Conservation (phyloP, 2,113 vertebrate genomes). For the Myiozetetes cayanensis region DNA sequence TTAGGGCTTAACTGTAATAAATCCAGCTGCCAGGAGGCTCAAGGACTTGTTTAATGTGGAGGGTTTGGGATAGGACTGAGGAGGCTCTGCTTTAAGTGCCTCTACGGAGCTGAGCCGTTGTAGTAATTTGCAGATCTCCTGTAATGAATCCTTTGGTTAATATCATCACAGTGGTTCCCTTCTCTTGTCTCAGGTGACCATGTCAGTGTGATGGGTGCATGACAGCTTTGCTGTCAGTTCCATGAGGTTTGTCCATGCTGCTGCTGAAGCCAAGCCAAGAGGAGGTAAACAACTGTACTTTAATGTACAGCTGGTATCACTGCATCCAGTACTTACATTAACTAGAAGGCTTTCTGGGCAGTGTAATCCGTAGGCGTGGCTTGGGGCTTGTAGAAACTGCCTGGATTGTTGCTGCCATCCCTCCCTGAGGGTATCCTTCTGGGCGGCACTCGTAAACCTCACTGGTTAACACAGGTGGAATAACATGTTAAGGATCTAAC, state of each 20-base stretch:
- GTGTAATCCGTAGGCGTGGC: background rate
- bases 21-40: background rate
- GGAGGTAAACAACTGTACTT: background rate
- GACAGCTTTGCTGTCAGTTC: background rate
- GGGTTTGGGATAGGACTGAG: background rate
- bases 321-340: background rate
- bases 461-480: conserved; percentile 75
- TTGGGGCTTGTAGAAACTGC: conserved; percentile 32
- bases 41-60: background rate
- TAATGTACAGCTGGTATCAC: background rate
- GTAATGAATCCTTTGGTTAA: background rate
- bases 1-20: background rate
- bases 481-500: conserved; percentile 66
- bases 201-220: no score
- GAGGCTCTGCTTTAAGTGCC: background rate
- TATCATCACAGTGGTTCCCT: background rate
- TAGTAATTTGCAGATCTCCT: background rate
- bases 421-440: conserved; percentile 25
- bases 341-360: conserved; percentile 13
- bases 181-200: background rate
- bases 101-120: background rate
- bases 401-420: conserved; percentile 49
- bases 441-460: conserved; percentile 61
- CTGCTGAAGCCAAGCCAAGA: background rate
- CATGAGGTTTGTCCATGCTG: background rate